Base-by-base conservation (phyloP, 2,888 invertebrate species). In the Drosophila helvetica region DNA sequence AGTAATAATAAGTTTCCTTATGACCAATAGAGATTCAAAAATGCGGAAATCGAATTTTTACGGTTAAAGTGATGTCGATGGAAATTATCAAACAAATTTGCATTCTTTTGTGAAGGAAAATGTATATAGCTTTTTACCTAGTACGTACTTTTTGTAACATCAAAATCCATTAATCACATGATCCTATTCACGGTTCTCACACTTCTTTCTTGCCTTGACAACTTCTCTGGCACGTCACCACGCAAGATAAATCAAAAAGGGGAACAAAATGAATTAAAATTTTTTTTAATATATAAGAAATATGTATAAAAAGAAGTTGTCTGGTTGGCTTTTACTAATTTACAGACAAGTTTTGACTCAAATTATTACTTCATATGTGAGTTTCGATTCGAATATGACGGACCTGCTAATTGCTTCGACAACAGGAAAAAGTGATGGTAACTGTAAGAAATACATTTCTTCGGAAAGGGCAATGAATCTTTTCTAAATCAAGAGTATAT, bases 271-370 rank as follows among this genome's bases (percentile, higher is more conserved):
- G n/a, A 66, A 12, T 48, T 66, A 48, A 48, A n/a, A n/a, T n/a
- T 47, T 30, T 43, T 15, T 52, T 42, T 50, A 48, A 55, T 33
- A 48, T 66, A 66, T 43, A 66, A 55, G 33, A 43, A 66, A 67
- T 55, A 55, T 48, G 47, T 42, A 48, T 25, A 48, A 33, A n/a
- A 55, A 65, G 54, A 55, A 69, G 50, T 19, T 43, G 53, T 38
- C 67, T 62, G 46, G 56, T 79, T 78, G 55, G 66, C 72, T 65
- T 62, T 70, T 69, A 80, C 86, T 84, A 87, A 84, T 87, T 83
- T 73, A 68, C 68, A 64, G 81, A 82, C 87, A 73, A 74, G 82
- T 82, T 82, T 78, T 51, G 33, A 47, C 55, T 57, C 43, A 61
- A 77, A 66, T 84, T 72, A 51, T 78, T 61, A 65, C 57, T 63